phyloP scores from a whole-genome alignment of 1,140 invertebrate genomes.

The Eupristina koningsbergeri region DNA sequence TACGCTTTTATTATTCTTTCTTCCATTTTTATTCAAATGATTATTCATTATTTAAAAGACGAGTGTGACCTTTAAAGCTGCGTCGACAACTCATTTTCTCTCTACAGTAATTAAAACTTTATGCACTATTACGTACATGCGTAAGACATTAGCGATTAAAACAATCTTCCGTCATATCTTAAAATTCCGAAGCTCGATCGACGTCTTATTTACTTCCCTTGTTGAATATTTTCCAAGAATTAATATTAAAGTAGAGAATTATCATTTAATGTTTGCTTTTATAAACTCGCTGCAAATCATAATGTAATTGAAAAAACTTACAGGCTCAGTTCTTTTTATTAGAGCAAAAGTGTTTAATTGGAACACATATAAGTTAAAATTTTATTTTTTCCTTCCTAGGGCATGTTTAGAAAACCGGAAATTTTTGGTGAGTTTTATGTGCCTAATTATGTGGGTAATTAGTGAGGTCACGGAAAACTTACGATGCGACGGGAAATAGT shows the following conservation, averaged over 20 bases:
- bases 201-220: background rate
- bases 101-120: background rate
- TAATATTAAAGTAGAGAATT: background rate
- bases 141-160: background rate
- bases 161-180: background rate
- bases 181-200: slow-evolving; percentile 24
- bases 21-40: background rate
- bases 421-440: slow-evolving; percentile 12
- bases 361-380: background rate
- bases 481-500: background rate
- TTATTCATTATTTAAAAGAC: background rate
- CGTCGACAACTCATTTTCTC: background rate
- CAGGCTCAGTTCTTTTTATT: background rate
- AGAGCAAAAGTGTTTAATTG: background rate
- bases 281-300: background rate
- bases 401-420: background rate
- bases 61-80: background rate
- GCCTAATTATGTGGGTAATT: slow-evolving; percentile 44
- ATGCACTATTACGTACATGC: background rate
- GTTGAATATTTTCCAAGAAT: background rate
- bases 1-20: too few relatives aligned
- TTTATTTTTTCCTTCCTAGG: slow-evolving; percentile 28
- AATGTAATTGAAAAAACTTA: background rate
- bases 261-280: background rate
- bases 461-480: slow-evolving; percentile 24